Percentiles rank a stretch among this genome's conserved stretches.
These are phyloP conservation scores for Pelmatolapia mariae DNA, from an alignment of 2,113 vertebrate species.

Conservation along the genomic window DNA sequence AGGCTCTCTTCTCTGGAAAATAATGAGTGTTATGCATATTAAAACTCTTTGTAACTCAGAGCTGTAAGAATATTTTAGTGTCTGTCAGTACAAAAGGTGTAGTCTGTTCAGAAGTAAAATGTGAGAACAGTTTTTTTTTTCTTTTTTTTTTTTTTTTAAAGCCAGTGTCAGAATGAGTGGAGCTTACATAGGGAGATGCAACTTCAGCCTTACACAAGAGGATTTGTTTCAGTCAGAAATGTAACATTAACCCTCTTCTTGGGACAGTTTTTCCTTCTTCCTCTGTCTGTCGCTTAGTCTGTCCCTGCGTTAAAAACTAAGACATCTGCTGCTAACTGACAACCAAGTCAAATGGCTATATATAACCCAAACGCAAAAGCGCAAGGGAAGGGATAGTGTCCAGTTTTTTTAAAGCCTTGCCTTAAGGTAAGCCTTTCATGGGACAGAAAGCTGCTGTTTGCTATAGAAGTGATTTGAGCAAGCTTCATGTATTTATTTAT, in stretches of 20 bases:
- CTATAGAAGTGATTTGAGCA: not conserved
- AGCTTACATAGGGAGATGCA: not conserved
- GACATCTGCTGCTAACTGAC: not conserved
- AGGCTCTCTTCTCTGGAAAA: not conserved
- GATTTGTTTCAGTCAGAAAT: not conserved
- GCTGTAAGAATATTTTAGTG: not conserved
- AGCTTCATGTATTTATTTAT: not conserved
- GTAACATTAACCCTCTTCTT: not conserved
- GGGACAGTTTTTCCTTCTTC: not conserved
- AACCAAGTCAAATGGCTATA: conserved; percentile 44
- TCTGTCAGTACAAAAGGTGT: not conserved
- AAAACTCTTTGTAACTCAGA: not conserved
- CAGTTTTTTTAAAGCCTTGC: conserved; percentile 23
- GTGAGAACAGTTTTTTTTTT: not conserved
- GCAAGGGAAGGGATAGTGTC: not conserved
- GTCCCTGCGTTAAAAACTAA: not conserved
- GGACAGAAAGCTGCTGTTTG: conserved; percentile 12
- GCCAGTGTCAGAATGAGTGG: not conserved
- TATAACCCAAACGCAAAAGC: conserved; percentile 18
- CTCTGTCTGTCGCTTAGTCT: not conserved
- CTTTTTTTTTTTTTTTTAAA: not conserved
- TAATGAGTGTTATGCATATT: not conserved
- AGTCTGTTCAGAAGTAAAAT: not conserved
- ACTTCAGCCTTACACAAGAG: not conserved
- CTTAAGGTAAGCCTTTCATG: conserved; percentile 41